Evolutionary conservation across 2,113 vertebrate species (phyloP).

Genomic region (Mesoclemmys tuberculata): DNA sequence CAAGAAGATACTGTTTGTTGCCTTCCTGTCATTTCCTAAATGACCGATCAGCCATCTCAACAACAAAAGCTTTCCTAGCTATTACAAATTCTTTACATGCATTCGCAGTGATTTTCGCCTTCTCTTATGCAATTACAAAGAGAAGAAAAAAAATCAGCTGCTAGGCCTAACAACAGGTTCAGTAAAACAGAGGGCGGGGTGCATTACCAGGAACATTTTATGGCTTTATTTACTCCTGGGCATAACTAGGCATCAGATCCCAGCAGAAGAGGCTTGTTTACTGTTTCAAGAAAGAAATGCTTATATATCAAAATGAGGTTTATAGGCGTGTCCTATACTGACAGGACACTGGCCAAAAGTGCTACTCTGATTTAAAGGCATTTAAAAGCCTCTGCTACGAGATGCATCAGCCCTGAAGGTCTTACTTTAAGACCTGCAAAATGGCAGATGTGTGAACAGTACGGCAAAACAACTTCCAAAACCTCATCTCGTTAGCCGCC

Average conservation of each 20-base stretch:
- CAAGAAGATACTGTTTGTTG: neutral
- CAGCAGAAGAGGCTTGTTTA: constrained; percentile 32
- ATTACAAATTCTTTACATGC: neutral
- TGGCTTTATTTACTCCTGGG: constrained; percentile 19
- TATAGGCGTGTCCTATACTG: constrained; percentile 31
- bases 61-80: neutral
- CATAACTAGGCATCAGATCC: constrained; percentile 50
- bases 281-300: neutral
- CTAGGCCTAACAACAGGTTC: neutral
- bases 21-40: neutral
- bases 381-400: constrained; percentile 53
- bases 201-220: neutral
- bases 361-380: constrained; percentile 31
- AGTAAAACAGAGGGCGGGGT: neutral
- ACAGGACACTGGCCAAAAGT: constrained; percentile 52
- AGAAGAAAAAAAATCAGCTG: neutral
- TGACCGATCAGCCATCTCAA: neutral
- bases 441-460: neutral
- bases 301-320: neutral
- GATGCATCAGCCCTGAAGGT: neutral
- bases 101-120: neutral
- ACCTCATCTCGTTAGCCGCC: neutral
- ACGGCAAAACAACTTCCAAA: constrained; percentile 1
- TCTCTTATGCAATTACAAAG: neutral
- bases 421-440: constrained; percentile 43